Evolutionary conservation across 1,140 invertebrate genomes (phyloP).

Genomic region (Diuraphis noxia): DNA sequence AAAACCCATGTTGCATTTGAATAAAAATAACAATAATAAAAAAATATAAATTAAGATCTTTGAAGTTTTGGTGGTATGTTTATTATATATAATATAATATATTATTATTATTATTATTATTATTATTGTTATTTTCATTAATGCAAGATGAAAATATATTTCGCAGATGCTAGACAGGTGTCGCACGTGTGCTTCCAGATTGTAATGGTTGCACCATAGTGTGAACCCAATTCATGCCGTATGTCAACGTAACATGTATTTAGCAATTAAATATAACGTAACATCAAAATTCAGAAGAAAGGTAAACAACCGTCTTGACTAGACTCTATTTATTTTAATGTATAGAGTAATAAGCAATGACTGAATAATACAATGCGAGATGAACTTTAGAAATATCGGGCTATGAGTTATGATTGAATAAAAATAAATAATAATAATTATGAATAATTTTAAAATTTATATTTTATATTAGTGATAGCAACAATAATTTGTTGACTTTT

Average conservation of each 20-base stretch:
- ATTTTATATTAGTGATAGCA: not conserved
- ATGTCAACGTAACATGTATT: not conserved
- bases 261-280: not conserved
- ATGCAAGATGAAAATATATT: not conserved
- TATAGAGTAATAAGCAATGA: not conserved
- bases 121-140: no score
- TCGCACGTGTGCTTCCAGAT: not conserved
- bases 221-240: not conserved
- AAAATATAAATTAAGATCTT: not conserved
- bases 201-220: not conserved
- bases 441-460: not conserved
- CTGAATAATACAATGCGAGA: not conserved
- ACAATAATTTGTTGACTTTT: not conserved
- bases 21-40: not conserved
- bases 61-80: not conserved
- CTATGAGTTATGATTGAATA: not conserved
- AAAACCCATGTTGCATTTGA: not conserved
- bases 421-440: not conserved
- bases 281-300: not conserved
- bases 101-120: no score
- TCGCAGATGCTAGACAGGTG: not conserved
- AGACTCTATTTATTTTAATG: not conserved
- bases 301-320: not conserved
- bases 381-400: not conserved
- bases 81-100: not conserved